Percentiles rank a stretch among this genome's conserved stretches.
These are phyloP conservation scores for Dendronephthya gigantea DNA, from an alignment of 64 coral and sea anemone species.

Conservation along the genomic window DNA sequence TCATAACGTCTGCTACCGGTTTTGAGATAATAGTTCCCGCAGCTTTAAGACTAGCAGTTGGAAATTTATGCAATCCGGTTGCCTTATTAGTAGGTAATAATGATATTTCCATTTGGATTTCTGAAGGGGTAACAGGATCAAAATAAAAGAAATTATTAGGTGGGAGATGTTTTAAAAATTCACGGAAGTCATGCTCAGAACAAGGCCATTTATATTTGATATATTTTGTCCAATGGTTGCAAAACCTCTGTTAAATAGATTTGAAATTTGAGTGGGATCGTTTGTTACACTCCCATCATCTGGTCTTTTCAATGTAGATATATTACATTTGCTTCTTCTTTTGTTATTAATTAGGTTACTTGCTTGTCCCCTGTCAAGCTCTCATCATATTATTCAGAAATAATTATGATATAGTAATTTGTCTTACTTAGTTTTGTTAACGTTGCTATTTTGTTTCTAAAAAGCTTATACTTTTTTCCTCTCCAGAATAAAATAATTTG, in stretches of 20 bases:
- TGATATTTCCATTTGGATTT: conserved; percentile 31
- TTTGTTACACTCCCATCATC: not conserved
- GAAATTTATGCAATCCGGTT: conserved; percentile 16
- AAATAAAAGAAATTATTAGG: conserved; percentile 1
- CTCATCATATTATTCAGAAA: conserved; percentile 20
- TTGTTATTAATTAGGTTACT: conserved; percentile 15
- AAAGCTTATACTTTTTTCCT: not conserved
- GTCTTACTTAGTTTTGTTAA: conserved; percentile 25
- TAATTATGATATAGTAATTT: conserved; percentile 15
- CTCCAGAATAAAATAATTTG: not conserved
- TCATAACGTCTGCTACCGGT: conserved; percentile 21
- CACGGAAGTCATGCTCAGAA: not conserved
- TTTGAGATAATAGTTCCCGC: conserved; percentile 14
- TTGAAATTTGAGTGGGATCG: conserved; percentile 16
- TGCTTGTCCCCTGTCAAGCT: conserved; percentile 19
- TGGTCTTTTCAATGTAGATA: not conserved
- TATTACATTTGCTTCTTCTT: conserved; percentile 4
- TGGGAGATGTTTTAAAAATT: not conserved
- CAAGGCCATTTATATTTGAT: not conserved
- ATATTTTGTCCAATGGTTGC: conserved; percentile 26
- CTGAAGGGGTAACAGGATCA: not conserved
- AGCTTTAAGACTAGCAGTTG: conserved; percentile 15
- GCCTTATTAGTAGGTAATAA: conserved; percentile 16
- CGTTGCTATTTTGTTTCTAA: conserved; percentile 23
- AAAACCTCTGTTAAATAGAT: conserved; percentile 22